Conservation (phyloP, 2,113 vertebrate species). For the Holacanthus passer region DNA sequence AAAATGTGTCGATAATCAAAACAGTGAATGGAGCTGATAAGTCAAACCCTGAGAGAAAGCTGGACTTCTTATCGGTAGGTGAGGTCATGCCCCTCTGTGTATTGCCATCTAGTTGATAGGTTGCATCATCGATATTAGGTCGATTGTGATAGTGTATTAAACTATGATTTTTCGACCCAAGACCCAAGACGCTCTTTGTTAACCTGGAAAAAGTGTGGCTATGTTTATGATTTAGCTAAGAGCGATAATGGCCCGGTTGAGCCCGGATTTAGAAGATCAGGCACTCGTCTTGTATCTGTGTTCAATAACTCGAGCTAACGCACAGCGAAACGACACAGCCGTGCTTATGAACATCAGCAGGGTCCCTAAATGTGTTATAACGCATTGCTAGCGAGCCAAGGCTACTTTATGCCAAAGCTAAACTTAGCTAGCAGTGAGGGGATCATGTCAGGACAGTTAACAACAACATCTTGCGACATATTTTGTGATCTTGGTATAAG, state of each 20-base stretch:
- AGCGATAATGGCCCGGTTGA: neutral
- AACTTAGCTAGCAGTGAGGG: neutral
- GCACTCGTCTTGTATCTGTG: neutral
- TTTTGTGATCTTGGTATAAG: no score
- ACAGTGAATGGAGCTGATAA: slow-evolving; percentile 10
- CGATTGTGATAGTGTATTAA: neutral
- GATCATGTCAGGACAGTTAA: neutral
- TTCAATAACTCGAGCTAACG: neutral
- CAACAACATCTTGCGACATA: rapidly evolving
- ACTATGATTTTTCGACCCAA: neutral
- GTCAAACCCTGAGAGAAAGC: neutral
- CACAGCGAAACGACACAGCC: neutral
- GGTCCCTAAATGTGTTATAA: neutral
- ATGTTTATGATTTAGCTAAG: neutral
- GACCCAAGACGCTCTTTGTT: neutral
- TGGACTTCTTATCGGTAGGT: slow-evolving; percentile 21
- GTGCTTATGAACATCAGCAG: neutral
- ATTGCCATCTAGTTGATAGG: no score
- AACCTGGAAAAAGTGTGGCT: neutral
- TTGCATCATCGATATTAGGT: neutral
- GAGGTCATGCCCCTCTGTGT: neutral
- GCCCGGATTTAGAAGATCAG: neutral
- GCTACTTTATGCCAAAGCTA: neutral
- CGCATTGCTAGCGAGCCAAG: neutral
- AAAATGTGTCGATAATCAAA: neutral